Conservation (phyloP, 2,888 invertebrate species). For the Leptothorax acervorum region DNA sequence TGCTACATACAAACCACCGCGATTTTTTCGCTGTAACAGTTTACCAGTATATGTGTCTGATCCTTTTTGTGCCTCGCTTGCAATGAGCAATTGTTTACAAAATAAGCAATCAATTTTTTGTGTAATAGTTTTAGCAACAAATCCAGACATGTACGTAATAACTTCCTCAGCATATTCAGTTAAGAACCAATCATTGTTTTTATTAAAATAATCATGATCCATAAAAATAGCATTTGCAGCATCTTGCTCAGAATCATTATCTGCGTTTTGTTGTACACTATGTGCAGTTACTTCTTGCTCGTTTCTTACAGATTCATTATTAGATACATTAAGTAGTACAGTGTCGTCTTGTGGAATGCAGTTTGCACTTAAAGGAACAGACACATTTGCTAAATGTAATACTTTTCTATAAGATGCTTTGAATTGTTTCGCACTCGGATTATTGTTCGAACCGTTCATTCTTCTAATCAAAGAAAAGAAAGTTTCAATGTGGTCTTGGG, state of each 20-base stretch:
- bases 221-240: neutral
- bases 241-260: neutral
- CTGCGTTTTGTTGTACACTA: neutral
- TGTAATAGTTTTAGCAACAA: neutral
- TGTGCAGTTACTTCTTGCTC: neutral
- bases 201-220: neutral
- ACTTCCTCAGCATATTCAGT: neutral
- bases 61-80: neutral
- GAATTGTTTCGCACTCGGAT: neutral
- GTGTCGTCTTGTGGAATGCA: constrained; percentile 9
- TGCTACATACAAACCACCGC: neutral
- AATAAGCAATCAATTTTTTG: neutral
- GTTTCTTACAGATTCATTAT: neutral
- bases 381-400: neutral
- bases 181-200: too few relatives aligned
- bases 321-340: neutral
- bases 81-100: neutral
- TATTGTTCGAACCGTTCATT: constrained; percentile 4
- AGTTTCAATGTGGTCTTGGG: neutral
- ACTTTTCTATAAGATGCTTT: neutral
- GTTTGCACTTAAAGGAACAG: constrained; percentile 10
- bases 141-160: neutral
- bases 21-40: constrained; percentile 2
- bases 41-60: neutral
- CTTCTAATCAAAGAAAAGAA: neutral